A percentile compares a stretch with the other conserved stretches of the same genome.
These are phyloP conservation scores for Phenganax stokvisi DNA, from an alignment of 92 coral and sea anemone genomes.

Conservation along the genomic window DNA sequence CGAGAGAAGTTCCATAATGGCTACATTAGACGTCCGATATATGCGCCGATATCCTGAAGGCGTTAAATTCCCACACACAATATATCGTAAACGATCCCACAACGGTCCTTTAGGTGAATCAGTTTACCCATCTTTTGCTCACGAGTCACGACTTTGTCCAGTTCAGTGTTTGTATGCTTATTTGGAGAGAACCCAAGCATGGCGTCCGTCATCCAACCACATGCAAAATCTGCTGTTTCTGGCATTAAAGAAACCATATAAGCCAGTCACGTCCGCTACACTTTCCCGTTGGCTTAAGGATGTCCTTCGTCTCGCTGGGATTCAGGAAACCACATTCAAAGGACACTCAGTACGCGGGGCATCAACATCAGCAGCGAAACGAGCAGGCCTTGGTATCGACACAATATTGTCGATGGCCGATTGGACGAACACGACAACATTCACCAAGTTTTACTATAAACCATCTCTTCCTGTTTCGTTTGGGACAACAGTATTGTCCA, in stretches of 20 bases:
- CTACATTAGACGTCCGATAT: not conserved
- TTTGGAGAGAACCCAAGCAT: no score
- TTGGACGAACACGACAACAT: not conserved
- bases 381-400: not conserved
- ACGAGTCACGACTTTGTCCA: not conserved
- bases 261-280: no score
- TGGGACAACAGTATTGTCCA: not conserved
- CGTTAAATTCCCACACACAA: not conserved
- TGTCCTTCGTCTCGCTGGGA: no score
- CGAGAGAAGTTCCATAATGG: constrained; percentile 1
- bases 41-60: not conserved
- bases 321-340: no score
- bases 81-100: constrained; percentile 13
- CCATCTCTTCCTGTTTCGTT: not conserved
- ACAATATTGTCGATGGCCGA: constrained; percentile 2
- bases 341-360: no score
- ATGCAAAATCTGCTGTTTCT: no score
- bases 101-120: not conserved
- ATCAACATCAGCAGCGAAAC: not conserved
- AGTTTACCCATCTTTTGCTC: not conserved
- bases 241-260: no score
- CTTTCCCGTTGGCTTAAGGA: no score
- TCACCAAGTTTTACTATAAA: no score
- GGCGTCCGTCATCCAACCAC: no score
- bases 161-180: no score